A percentile compares a stretch with the other conserved stretches of the same genome.
Evolutionary conservation across 2,113 vertebrate species (phyloP).

Genomic region (Eretmochelys imbricata): DNA sequence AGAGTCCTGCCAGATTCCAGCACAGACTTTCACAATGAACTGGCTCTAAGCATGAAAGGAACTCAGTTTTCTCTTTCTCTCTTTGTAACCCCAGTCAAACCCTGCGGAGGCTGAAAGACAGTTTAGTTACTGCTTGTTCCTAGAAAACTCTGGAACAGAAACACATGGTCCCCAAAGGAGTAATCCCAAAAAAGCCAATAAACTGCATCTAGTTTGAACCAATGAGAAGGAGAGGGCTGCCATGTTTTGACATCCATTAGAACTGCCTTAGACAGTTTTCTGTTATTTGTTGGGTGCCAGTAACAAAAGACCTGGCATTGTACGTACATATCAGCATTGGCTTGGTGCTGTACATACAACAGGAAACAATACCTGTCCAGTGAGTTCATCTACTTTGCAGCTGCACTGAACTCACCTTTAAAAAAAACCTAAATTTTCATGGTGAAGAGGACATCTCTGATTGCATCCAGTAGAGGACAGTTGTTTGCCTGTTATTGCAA

Average conservation of each 20-base stretch:
- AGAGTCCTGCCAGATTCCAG: conserved; percentile 68
- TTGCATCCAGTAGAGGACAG: background rate
- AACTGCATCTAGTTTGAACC: conserved; percentile 65
- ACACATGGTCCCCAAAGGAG: conserved; percentile 65
- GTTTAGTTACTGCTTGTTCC: conserved; percentile 62
- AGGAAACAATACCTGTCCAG: conserved; percentile 50
- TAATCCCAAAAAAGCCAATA: conserved; percentile 55
- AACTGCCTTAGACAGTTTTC: conserved; percentile 64
- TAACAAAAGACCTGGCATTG: conserved; percentile 62
- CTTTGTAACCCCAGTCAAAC: conserved; percentile 72
- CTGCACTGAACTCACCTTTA: conserved; percentile 56
- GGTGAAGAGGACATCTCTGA: background rate
- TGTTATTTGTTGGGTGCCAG: conserved; percentile 64
- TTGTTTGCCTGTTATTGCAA: background rate
- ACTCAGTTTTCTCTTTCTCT: conserved; percentile 71
- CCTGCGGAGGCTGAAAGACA: conserved; percentile 69
- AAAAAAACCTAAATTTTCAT: background rate
- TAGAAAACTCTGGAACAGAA: conserved; percentile 60
- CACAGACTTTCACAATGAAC: conserved; percentile 60
- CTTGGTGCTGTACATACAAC: conserved; percentile 61
- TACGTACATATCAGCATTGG: conserved; percentile 60
- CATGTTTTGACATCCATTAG: conserved; percentile 73
- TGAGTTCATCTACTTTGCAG: conserved; percentile 50
- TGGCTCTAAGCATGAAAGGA: conserved; percentile 72
- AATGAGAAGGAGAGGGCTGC: conserved; percentile 71